Percentiles rank a stretch among this genome's conserved stretches.
Evolutionary conservation across 2,113 vertebrate species (phyloP).

Genomic region (Carettochelys insculpta): DNA sequence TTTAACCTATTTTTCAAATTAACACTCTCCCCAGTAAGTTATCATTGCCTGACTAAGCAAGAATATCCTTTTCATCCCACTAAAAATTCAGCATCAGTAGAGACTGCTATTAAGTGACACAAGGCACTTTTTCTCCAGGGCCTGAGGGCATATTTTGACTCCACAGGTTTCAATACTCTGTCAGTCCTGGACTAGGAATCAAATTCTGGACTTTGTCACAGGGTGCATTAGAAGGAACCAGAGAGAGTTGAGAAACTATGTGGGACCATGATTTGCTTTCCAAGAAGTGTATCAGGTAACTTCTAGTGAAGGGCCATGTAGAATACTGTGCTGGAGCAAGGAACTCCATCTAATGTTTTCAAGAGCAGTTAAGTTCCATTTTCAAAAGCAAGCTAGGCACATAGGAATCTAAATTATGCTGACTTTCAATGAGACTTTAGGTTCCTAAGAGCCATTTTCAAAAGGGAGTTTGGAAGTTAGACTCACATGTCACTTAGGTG

Average conservation of each 20-base stretch:
- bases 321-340: background rate
- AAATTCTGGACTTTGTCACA: background rate
- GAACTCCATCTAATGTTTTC: background rate
- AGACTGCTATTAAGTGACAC: background rate
- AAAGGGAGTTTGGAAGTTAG: conserved; percentile 7
- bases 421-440: background rate
- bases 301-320: background rate
- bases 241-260: background rate
- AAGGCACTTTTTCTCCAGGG: no score
- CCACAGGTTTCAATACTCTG: background rate
- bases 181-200: background rate
- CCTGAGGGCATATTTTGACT: background rate
- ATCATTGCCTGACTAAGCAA: background rate
- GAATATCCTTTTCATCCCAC: background rate
- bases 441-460: conserved; percentile 8
- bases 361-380: background rate
- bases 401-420: background rate
- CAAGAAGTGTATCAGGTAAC: background rate
- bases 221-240: background rate
- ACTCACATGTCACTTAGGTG: conserved; percentile 29
- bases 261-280: background rate
- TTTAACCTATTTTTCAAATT: background rate
- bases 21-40: background rate
- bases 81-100: background rate
- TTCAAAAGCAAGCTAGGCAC: background rate